Evolutionary conservation across 2,888 invertebrate species (phyloP), one percentile per base, ranked within the genome.

Genomic region (Neoaliturus tenellus): DNA sequence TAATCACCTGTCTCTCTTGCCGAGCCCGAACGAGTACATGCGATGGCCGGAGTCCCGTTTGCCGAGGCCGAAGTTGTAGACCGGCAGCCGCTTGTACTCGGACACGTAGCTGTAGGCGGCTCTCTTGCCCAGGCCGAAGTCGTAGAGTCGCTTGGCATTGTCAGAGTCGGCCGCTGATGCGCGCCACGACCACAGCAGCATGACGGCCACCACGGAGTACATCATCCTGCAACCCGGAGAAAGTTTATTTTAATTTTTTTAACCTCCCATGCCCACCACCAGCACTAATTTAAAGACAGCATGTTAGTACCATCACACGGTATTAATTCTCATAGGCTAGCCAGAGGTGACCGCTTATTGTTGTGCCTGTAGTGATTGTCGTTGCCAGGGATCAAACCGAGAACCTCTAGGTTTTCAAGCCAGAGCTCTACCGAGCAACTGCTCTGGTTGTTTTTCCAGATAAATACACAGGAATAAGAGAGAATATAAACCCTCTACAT

Each of bases 81-180:
- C 86, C 0, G 93, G 93, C 6, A 94, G 90, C 85, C 94, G 90
- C 86, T 94, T 94, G 87, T 93, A 94, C 86, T 94, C 93, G 0
- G 94, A 93, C 20, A 71, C 71, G 88, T 94, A 94, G 88, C 93
- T 93, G 88, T 94, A 94, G 67, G 93, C 92, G 0, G 93, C 88
- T 51, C 88, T 80, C 80, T 88, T 89, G 12, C 88, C 88, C 20
- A 88, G 85, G 2, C 88, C 89, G 75, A 88, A 88, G 17, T 88
- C 88, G 85, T 89, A 89, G 44, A 87, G 82, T 23, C 87, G 84
- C 48, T 86, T 87, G 33, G 71, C 58, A 23, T 81, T 41, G 51
- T 81, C 81, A 44, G 44, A 28, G 3, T 67, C 69, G 14, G 67
- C 44, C 17, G 81, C 39, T 14, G 48, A 48, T 35, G 71, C 69